Evolutionary conservation across 2,888 invertebrate genomes (phyloP).

Genomic region (Metalampra italica): DNA sequence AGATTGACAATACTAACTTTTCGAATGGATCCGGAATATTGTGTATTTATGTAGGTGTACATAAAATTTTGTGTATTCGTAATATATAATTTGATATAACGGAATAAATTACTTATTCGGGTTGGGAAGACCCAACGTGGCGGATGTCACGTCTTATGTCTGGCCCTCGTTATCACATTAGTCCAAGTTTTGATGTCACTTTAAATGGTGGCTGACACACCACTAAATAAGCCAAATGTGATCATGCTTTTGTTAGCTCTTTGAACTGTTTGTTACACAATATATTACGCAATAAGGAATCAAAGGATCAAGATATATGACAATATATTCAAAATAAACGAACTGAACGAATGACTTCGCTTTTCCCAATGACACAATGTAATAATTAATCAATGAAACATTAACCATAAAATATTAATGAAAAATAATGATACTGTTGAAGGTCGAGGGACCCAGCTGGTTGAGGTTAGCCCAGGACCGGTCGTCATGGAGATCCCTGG

Average conservation of each 20-base stretch:
- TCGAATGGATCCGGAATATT: too few relatives aligned
- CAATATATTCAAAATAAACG: too few relatives aligned
- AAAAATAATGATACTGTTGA: too few relatives aligned
- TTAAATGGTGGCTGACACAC: constrained; percentile 37
- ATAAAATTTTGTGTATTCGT: background rate
- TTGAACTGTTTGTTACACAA: background rate
- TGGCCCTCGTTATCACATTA: constrained; percentile 27
- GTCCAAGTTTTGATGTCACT: constrained; percentile 28
- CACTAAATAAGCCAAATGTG: background rate
- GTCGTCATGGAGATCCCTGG: too few relatives aligned
- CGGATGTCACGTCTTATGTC: constrained; percentile 24
- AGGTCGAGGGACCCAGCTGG: too few relatives aligned
- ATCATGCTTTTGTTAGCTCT: background rate
- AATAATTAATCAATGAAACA: too few relatives aligned
- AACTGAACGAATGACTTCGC: too few relatives aligned
- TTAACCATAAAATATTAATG: too few relatives aligned
- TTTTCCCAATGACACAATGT: too few relatives aligned
- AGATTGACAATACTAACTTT: too few relatives aligned
- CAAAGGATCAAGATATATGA: background rate
- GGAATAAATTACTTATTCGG: constrained; percentile 6
- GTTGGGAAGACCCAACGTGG: constrained; percentile 1
- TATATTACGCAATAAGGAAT: background rate
- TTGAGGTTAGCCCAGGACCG: too few relatives aligned
- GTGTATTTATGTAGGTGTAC: too few relatives aligned
- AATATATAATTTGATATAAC: constrained; percentile 7